Evolutionary conservation across 2,113 vertebrate species (phyloP).

Genomic region (Ciconia stormi): DNA sequence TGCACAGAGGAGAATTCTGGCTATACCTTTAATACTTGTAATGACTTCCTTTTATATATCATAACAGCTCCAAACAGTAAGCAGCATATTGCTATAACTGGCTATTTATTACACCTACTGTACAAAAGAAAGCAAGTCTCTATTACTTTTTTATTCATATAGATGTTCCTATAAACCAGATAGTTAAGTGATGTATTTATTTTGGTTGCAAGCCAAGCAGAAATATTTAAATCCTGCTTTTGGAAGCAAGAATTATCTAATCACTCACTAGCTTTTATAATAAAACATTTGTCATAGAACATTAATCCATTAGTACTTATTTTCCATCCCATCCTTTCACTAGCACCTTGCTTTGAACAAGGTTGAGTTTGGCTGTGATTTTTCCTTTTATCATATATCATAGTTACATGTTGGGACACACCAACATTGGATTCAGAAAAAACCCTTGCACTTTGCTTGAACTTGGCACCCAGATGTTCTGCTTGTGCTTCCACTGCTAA

Average conservation of each 20-base stretch:
- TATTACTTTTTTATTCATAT: slow-evolving; percentile 33
- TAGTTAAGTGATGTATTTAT: slow-evolving; percentile 74
- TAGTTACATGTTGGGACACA: slow-evolving; percentile 71
- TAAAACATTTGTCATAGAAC: slow-evolving; percentile 78
- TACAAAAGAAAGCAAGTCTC: neutral
- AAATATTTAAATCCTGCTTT: slow-evolving; percentile 77
- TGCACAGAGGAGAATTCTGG: neutral
- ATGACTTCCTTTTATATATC: neutral
- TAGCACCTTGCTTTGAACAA: slow-evolving; percentile 77
- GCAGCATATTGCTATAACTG: neutral
- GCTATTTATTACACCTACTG: slow-evolving; percentile 29
- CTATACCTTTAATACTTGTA: neutral
- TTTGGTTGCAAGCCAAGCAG: slow-evolving; percentile 73
- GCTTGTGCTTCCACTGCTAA: slow-evolving; percentile 58
- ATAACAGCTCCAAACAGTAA: slow-evolving; percentile 25
- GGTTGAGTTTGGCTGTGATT: slow-evolving; percentile 70
- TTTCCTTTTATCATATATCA: slow-evolving; percentile 82
- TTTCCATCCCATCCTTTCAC: slow-evolving; percentile 76
- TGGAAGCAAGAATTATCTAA: slow-evolving; percentile 83
- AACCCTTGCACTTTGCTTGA: slow-evolving; percentile 80
- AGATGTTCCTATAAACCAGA: slow-evolving; percentile 62
- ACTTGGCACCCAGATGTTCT: slow-evolving; percentile 73
- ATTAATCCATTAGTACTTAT: slow-evolving; percentile 79
- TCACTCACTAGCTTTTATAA: slow-evolving; percentile 76
- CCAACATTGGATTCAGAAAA: slow-evolving; percentile 64